Evolutionary conservation across 2,888 invertebrate species (phyloP).

Genomic region (Epistrophe eligans): DNA sequence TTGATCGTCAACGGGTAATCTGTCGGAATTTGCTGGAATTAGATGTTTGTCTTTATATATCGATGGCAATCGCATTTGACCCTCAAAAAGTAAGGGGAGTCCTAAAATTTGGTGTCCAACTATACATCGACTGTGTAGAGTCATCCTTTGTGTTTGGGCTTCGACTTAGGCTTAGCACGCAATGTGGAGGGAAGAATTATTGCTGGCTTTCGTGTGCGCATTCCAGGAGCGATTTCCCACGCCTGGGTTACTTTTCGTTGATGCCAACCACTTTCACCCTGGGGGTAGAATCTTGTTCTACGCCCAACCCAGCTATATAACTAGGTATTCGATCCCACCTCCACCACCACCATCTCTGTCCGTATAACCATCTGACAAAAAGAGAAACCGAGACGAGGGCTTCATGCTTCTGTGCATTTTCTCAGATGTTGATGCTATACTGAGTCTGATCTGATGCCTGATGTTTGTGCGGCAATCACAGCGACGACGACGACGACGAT

Average conservation of each 20-base stretch:
- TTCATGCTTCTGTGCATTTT: conserved; percentile 67
- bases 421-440: conserved; percentile 25
- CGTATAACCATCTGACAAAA: conserved; percentile 47
- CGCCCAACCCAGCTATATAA: conserved; percentile 64
- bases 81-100: conserved; percentile 50
- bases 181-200: conserved; percentile 48
- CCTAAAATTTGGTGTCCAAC: conserved; percentile 25
- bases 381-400: conserved; percentile 35
- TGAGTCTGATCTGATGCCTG: conserved; percentile 13
- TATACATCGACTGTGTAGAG: conserved; percentile 20
- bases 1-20: conserved; percentile 60
- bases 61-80: conserved; percentile 73
- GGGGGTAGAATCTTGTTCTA: conserved; percentile 74
- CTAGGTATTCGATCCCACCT: conserved; percentile 53
- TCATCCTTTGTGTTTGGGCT: conserved; percentile 36
- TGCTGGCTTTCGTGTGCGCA: conserved; percentile 69
- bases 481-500: conserved; percentile 13
- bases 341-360: conserved; percentile 5
- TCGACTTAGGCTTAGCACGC: conserved; percentile 71
- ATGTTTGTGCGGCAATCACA: conserved; percentile 24
- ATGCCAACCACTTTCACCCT: conserved; percentile 56
- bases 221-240: conserved; percentile 76
- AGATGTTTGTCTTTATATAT: conserved; percentile 64
- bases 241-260: conserved; percentile 61
- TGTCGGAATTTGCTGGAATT: conserved; percentile 66